These are phyloP conservation scores for Chiridota heheva DNA, from an alignment of 35 echinoderm and acorn worm genomes.

Conservation along the genomic window DNA sequence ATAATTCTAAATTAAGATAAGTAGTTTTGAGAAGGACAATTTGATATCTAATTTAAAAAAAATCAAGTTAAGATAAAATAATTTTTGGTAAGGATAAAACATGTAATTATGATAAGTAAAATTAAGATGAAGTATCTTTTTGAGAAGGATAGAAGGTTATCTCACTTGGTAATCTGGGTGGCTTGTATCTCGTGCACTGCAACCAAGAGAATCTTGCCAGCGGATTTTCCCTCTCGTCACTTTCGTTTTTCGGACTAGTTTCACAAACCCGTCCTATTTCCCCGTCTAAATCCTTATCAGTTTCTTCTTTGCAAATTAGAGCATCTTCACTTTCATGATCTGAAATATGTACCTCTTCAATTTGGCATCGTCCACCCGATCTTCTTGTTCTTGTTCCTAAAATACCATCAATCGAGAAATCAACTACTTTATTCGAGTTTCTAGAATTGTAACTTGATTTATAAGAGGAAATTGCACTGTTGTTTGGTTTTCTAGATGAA, in stretches of 20 bases:
- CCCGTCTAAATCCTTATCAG: not conserved
- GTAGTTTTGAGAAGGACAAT: too few species aligned
- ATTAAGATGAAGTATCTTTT: not conserved
- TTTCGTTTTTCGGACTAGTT: slow-evolving; percentile 6
- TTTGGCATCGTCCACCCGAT: slow-evolving; percentile 11
- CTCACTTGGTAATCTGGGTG: slow-evolving; percentile 94
- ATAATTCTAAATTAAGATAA: too few species aligned
- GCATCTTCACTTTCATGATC: not conserved
- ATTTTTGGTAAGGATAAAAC: not conserved
- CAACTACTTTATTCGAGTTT: slow-evolving; percentile 27
- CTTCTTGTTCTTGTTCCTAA: slow-evolving; percentile 20
- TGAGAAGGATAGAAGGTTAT: too few species aligned
- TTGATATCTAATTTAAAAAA: too few species aligned
- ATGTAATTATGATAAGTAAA: not conserved
- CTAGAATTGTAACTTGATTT: slow-evolving; percentile 1
- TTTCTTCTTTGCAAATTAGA: not conserved
- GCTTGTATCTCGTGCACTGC: slow-evolving; percentile 95
- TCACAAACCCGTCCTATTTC: slow-evolving; percentile 2
- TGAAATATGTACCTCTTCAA: not conserved
- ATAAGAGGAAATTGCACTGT: not conserved
- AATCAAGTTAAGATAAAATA: not conserved
- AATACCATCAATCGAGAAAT: slow-evolving; percentile 68
- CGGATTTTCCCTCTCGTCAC: slow-evolving; percentile 63
- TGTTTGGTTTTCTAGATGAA: not conserved
- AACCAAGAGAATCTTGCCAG: slow-evolving; percentile 94